Percentiles rank a stretch among this genome's conserved stretches.
These are phyloP conservation scores for Monochamus alternatus DNA, from an alignment of 2,888 invertebrate species.

Conservation along the genomic window DNA sequence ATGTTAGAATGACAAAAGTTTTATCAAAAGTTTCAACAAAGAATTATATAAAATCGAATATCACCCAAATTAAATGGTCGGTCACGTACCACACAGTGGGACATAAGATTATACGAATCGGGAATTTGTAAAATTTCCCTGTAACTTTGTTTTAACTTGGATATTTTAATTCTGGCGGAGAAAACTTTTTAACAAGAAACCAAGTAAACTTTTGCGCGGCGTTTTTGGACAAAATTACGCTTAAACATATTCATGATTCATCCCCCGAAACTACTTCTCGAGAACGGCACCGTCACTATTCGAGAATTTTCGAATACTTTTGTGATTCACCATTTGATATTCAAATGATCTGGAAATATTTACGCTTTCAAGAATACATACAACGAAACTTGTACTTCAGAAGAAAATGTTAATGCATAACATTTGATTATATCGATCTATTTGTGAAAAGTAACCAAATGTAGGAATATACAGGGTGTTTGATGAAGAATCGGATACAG, in stretches of 20 bases:
- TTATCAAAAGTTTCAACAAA: constrained; percentile 32
- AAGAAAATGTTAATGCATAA: not conserved
- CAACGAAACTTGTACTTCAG: not conserved
- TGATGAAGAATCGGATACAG: no score
- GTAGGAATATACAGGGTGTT: no score
- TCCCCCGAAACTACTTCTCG: constrained; percentile 4
- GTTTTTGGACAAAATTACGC: constrained; percentile 14
- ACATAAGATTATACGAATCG: constrained; percentile 37
- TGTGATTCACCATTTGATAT: not conserved
- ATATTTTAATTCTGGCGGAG: constrained; percentile 30
- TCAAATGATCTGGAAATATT: not conserved
- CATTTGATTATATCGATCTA: not conserved
- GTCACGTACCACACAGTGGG: constrained; percentile 27
- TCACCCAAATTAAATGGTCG: constrained; percentile 40
- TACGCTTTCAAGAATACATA: not conserved
- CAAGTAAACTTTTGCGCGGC: constrained; percentile 12
- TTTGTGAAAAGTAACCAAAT: no score
- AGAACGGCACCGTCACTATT: not conserved
- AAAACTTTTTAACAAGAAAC: constrained; percentile 33
- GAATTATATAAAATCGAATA: constrained; percentile 42
- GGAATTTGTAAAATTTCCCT: constrained; percentile 38
- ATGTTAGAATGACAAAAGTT: constrained; percentile 34
- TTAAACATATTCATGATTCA: constrained; percentile 17
- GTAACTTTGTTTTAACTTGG: constrained; percentile 38
- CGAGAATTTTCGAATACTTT: not conserved